Conservation (phyloP, 1,140 invertebrate genomes). For the Rhyzopertha dominica region DNA sequence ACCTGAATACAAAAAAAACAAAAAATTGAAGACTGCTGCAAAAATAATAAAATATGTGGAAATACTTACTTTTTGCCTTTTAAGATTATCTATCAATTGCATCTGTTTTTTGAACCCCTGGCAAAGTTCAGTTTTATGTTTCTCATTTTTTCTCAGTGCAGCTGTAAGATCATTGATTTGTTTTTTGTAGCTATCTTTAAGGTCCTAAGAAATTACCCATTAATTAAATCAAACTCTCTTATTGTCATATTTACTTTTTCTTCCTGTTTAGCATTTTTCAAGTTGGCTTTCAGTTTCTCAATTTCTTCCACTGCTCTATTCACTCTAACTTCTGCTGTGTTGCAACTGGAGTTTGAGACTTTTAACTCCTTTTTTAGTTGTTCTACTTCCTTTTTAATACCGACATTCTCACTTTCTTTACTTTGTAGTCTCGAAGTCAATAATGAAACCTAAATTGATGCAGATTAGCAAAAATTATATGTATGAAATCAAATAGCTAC, state of each 20-base stretch:
- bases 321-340: conserved; percentile 44
- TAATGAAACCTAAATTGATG: conserved; percentile 19
- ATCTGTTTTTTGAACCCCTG: conserved; percentile 52
- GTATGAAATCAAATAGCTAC: conserved; percentile 24
- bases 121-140: conserved; percentile 47
- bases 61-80: conserved; percentile 49
- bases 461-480: not conserved
- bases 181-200: conserved; percentile 45
- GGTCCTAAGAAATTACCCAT: conserved; percentile 41
- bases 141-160: conserved; percentile 46
- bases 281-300: conserved; percentile 44
- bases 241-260: conserved; percentile 45
- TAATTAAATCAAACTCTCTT: conserved; percentile 13
- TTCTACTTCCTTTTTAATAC: conserved; percentile 50
- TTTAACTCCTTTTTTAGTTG: conserved; percentile 48
- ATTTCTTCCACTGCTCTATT: conserved; percentile 48
- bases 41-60: not conserved
- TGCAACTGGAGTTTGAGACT: conserved; percentile 38
- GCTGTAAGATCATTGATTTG: conserved; percentile 43
- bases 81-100: conserved; percentile 50
- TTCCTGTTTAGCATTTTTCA: conserved; percentile 47
- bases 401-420: conserved; percentile 43
- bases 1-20: conserved; percentile 37
- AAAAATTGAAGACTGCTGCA: not conserved
- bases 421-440: conserved; percentile 41